Base-by-base conservation (phyloP, 2,888 invertebrate genomes). In the Chymomyza amoena region DNA sequence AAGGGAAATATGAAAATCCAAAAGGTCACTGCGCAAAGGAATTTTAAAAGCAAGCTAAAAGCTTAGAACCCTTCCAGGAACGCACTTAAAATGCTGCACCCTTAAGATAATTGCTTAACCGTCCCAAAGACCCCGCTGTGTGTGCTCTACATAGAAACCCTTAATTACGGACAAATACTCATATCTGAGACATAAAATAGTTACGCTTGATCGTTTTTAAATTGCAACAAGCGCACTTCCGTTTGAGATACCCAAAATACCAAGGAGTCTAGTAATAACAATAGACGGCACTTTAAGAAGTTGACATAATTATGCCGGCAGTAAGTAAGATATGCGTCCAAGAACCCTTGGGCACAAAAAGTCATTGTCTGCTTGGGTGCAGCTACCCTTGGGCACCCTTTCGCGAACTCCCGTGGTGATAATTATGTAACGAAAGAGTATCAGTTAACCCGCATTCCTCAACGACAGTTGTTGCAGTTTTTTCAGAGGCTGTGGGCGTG, bases 271-370 rank as follows among this genome's bases (percentile, higher is more conserved):
- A 70, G 69, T 63, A 61, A 61, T 15, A 62, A 57, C 50, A 63
- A 69, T 56, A 61, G 82, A 77, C 75, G 77, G 83, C 80, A 75
- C 82, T 80, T 87, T 81, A 87, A 84, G 88, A 72, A 85, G 84
- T 87, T 84, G 88, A 87, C 84, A 84, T 85, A 87, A 84, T 84
- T 87, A 79, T 79, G 86, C 76, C 87, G 79, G 85, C 87, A 79
- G 69, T 66, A 6, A 32, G 28, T 28, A 28, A 71, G 69, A 61
- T 50, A 57, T 32, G 65, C 59, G 50, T 18, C 51, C 71, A 72
- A 61, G 20, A 25, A 39, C 51, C 63, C 51, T 51, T 63, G 50
- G 13, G 25, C 10, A 6, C 25, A 71, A 68, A 68, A 63, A 82
- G 73, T 68, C 68, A 72, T 74, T 71, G 71, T 69, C 62, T 71